Base-by-base conservation (phyloP, 2,113 vertebrate species). In the Piprites chloris region DNA sequence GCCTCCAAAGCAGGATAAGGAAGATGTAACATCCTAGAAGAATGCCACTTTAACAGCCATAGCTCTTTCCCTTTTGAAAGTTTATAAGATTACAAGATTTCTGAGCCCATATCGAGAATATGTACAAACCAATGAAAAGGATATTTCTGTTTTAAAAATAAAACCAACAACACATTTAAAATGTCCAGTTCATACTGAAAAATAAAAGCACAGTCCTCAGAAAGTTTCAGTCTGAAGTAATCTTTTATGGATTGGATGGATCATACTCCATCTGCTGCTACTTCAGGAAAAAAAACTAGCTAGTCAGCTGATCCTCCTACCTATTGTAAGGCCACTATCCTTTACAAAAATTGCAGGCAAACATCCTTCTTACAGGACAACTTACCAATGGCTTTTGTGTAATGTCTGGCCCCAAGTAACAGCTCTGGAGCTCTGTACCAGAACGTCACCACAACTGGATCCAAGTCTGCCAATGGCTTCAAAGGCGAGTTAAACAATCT, bases 351-450 rank as follows among this genome's bases (percentile, higher is more conserved):
- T 47, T 33, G 21, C 35, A 90, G 14, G 21, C 16, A 91, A 78
- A 56, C 0, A 2, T 50, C 27, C 28, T 87, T 66, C 37, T 33
- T 81, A 83, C 27, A 49, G 6, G 85, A 80, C 66, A 95, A 98
- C 99, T 98, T 97, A 99, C 99, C 99, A 68, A 99, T 99, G 92
- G 99, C 99, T 98, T 99, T 99, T 97, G 99, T 99, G 96, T 99
- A 99, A 97, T 99, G 99, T 71, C 99, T 98, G 44, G 99, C 99
- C 87, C 99, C 99, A 90, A 99, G 98, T 77, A 99, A 97, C 91
- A 99, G 98, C 95, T 99, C 99, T 79, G 99, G 99, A 80, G 99
- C 99, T 97, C 99, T 98, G 92, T 99, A 99, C 99, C 99, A 99
- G 97, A 99, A 99, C 4, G 99, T 99, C 77, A 99, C 99, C 87